Base-by-base conservation (phyloP, 1,140 invertebrate species). In the Onthophagus taurus region DNA sequence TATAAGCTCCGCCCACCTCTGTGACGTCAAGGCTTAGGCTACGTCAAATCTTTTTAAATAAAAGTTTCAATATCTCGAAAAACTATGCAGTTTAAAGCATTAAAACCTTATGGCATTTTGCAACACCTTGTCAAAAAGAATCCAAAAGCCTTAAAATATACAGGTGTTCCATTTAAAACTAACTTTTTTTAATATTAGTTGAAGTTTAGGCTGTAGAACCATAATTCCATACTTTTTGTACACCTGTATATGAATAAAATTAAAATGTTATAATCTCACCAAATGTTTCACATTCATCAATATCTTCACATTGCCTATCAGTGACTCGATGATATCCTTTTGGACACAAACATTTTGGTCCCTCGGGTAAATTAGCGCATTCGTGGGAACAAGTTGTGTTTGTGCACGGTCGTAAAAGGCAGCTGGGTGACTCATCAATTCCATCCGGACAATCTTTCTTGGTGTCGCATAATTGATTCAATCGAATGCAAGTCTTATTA, bases 281-380 rank as follows among this genome's bases (percentile, higher is more conserved):
- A 31, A 76, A 80, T 6, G 61, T 67, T 42, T 79, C 71, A 60
- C 90, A 94, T 64, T 94, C 90, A 61, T 94, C 71, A 12, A 90
- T 77, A 60, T 94, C 58, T 5, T 50, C 45, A 50, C 70, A 73
- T 14, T 52, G 51, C 26, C 61, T 53, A 30, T 55, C 52, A 11
- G 59, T 50, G 19, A 58, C 45, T 18, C 56, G 52, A 26, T 59
- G 50, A 48, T 63, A 72, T 1, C 72, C 72, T 4, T 21, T 30
- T 0, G 61, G 64, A 42, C 72, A 75, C n/a, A 64, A 26, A 50
- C 72, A 75, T 45, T 58, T 50, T 2, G 71, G 56, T 5, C 70
- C 72, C 5, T 50, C 53, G 0, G 70, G 72, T 4, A 63, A 55
- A 17, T 67, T 66, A 2, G 53, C 17, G 8, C 71, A 70, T 8